Evolutionary conservation across 1,140 invertebrate genomes (phyloP), one percentile per base, ranked within the genome.

Genomic region (Leptoteleia sp.): DNA sequence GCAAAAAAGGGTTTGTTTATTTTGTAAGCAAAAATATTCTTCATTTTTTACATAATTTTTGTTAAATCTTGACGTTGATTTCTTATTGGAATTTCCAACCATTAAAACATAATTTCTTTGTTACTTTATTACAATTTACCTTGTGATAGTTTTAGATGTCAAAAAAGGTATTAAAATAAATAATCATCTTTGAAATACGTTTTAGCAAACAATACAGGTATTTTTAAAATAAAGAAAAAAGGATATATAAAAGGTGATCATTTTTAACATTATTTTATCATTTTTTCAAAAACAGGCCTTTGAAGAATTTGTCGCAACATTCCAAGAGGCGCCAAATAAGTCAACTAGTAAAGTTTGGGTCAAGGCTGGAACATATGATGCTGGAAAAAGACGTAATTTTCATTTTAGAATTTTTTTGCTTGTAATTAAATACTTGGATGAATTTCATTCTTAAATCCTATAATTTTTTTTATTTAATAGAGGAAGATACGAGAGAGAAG

Each of bases 271-370:
- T 29, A 8, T 54, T 29, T 70, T 48, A 6, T 67, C 35, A 59
- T 54, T 29, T 4, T 54, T 29, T 70, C 40, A 6, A 68, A 29
- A 70, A 61, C 13, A 96, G 92, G 97, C 95, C 3, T 98, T 98
- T 90, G 94, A 98, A 92, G 97, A 99, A 88, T 99, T 99, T 93
- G 96, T 99, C 13, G 96, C 97, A 59, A 97, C 97, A 8, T 99
- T 99, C 91, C 96, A 98, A 92, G 96, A 98, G 71, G 92, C 93
- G 4, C 93, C 95, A 1, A 93, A 92, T 83, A 95, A 95, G 83
- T 91, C 91, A 4, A 90, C 91, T 0, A 94, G 93, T 15, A 98
- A 98, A 91, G 93, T 98, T 54, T 99, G 98, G 96, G 95, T 99
- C 0, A 98, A 98, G 89, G 98, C 97, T 42, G 97, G 96, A 40